phyloP scores from a whole-genome alignment of 2,797 vertebrate genomes.

The Falco rusticolus region DNA sequence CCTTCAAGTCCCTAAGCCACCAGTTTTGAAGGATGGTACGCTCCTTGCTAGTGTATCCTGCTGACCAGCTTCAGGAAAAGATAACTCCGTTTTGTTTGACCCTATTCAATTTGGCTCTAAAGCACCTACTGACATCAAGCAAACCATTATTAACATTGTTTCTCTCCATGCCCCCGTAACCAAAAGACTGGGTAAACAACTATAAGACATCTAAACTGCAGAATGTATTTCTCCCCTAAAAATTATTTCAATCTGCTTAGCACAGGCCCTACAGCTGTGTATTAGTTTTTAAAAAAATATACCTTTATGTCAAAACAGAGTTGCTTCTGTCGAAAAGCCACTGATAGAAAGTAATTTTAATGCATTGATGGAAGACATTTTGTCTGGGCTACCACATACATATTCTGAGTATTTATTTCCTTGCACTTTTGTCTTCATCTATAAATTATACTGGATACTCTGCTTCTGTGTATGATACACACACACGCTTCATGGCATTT shows the following conservation, averaged over 20 bases:
- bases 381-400: not conserved
- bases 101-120: not conserved
- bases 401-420: not conserved
- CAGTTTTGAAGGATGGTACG: not conserved
- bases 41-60: not conserved
- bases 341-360: not conserved
- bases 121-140: not conserved
- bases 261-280: not conserved
- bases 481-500: not conserved
- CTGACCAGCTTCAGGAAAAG: not conserved
- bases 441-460: not conserved
- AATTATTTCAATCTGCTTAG: not conserved
- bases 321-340: not conserved
- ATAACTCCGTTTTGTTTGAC: not conserved
- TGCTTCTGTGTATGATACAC: not conserved
- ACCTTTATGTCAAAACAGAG: not conserved
- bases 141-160: not conserved
- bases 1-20: not conserved
- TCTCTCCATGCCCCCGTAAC: not conserved
- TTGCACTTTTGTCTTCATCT: not conserved
- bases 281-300: not conserved
- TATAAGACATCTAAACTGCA: not conserved
- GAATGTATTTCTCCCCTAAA: not conserved
- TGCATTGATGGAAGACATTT: not conserved
- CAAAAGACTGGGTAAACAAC: rapidly evolving